These are phyloP conservation scores for Clamator glandarius DNA, from an alignment of 2,797 vertebrate genomes.

Conservation along the genomic window DNA sequence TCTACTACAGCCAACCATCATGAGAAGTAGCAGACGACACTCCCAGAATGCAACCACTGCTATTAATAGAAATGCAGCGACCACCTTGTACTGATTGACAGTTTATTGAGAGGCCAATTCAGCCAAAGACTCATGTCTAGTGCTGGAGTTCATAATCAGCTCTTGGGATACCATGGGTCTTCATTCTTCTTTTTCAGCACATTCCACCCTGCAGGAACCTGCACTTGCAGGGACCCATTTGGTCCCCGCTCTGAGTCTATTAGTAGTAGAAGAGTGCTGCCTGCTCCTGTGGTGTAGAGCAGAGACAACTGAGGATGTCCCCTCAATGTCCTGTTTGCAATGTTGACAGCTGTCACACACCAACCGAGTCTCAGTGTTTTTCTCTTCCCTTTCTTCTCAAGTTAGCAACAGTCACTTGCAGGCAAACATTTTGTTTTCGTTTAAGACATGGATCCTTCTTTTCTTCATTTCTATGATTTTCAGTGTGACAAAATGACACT, in stretches of 20 bases:
- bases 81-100: not conserved
- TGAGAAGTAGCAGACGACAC: not conserved
- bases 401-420: not conserved
- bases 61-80: not conserved
- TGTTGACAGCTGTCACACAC: not conserved
- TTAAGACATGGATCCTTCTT: not conserved
- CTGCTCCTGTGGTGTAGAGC: not conserved
- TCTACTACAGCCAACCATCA: accelerated
- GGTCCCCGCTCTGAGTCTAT: not conserved
- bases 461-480: not conserved
- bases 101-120: not conserved
- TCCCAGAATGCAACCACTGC: not conserved
- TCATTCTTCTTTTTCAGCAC: not conserved
- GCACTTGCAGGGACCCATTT: not conserved
- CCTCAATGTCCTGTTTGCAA: not conserved
- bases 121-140: not conserved
- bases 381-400: not conserved
- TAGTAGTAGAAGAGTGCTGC: accelerated
- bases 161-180: not conserved
- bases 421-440: not conserved
- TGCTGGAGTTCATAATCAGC: not conserved
- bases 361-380: not conserved
- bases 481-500: not conserved
- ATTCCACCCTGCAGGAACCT: not conserved
- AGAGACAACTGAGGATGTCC: accelerated